phyloP scores from a whole-genome alignment of 2,888 invertebrate species.

The Muschampia plurimacula region DNA sequence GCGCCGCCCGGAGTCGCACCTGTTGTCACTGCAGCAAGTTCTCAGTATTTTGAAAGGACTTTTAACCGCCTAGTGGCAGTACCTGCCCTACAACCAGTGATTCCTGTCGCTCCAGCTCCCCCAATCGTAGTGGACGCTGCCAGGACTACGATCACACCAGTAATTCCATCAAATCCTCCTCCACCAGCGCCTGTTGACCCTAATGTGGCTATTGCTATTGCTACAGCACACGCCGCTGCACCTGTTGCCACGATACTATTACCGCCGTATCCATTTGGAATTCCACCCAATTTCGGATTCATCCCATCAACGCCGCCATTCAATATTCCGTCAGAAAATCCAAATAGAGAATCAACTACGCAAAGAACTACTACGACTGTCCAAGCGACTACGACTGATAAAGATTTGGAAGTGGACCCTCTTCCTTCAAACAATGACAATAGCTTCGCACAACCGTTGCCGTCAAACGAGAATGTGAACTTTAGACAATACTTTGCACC shows the following conservation, averaged over 20 bases:
- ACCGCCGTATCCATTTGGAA: slow-evolving; percentile 76
- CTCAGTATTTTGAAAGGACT: slow-evolving; percentile 88
- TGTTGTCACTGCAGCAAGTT: slow-evolving; percentile 88
- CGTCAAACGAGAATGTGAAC: slow-evolving; percentile 69
- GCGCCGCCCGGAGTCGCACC: slow-evolving; percentile 72
- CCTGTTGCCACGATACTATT: slow-evolving; percentile 76
- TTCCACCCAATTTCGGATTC: slow-evolving; percentile 68
- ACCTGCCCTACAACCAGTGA: slow-evolving; percentile 54
- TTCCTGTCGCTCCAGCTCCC: slow-evolving; percentile 51
- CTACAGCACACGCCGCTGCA: slow-evolving; percentile 76
- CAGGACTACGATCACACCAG: slow-evolving; percentile 44
- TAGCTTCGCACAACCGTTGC: slow-evolving; percentile 68
- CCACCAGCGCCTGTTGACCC: slow-evolving; percentile 59
- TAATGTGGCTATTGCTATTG: slow-evolving; percentile 75
- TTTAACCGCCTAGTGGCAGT: slow-evolving; percentile 83
- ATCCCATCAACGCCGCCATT: slow-evolving; percentile 60
- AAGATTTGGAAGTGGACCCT: slow-evolving; percentile 63
- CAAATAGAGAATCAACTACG: slow-evolving; percentile 64
- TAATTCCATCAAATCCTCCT: slow-evolving; percentile 48
- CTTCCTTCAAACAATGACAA: slow-evolving; percentile 68
- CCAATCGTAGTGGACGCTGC: slow-evolving; percentile 47
- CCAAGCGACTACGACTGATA: slow-evolving; percentile 57
- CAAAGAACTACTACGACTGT: slow-evolving; percentile 44
- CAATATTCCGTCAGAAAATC: slow-evolving; percentile 60
- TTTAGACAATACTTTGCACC: slow-evolving; percentile 63